phyloP scores from a whole-genome alignment of 2,113 vertebrate genomes.

The Hystrix cristata region DNA sequence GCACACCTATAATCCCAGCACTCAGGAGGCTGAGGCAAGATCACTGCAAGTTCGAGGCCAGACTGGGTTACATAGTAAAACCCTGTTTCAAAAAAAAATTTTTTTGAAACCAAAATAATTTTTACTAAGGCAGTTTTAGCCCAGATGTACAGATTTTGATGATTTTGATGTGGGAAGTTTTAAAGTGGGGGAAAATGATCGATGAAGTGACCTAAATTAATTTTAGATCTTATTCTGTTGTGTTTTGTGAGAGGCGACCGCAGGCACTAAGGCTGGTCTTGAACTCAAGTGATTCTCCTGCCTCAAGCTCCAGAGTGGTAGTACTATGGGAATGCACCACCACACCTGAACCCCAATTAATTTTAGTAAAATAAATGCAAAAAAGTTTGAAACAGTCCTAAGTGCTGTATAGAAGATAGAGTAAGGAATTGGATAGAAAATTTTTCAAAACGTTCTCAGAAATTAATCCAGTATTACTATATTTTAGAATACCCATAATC shows the following conservation, averaged over 20 bases:
- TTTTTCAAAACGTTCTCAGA: neutral
- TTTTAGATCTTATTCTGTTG: neutral
- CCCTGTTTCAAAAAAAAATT: neutral
- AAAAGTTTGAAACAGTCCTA: neutral
- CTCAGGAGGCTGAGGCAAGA: neutral
- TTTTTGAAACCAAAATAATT: neutral
- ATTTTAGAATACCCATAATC: slow-evolving; percentile 36
- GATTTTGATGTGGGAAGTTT: slow-evolving; percentile 31
- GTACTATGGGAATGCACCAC: neutral
- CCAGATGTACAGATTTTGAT: slow-evolving; percentile 5
- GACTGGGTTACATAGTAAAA: neutral
- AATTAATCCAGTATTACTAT: neutral
- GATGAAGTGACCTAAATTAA: neutral
- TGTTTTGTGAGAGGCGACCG: neutral
- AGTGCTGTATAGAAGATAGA: neutral
- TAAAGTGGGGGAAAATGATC: neutral
- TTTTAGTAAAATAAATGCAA: slow-evolving; percentile 18
- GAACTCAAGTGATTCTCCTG: neutral
- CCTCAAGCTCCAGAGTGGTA: neutral
- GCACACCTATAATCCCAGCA: neutral
- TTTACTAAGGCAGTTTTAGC: slow-evolving; percentile 5
- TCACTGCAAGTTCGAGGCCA: neutral
- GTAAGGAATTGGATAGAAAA: neutral
- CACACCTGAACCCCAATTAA: neutral
- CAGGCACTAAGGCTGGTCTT: neutral